phyloP scores from a whole-genome alignment of 2,888 invertebrate species.

The Dorcus parallelipipedus region DNA sequence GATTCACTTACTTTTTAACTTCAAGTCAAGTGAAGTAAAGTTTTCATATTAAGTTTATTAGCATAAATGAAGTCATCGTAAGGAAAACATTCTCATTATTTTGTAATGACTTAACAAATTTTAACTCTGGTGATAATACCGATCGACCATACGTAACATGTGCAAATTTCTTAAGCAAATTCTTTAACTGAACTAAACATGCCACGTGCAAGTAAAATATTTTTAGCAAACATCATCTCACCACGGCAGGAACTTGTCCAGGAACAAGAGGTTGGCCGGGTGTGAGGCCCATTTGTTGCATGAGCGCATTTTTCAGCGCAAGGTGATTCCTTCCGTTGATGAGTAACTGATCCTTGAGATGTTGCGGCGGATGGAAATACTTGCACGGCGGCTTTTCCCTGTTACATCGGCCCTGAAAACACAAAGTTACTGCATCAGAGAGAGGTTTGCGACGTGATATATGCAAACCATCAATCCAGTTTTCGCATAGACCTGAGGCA shows the following conservation, averaged over 20 bases:
- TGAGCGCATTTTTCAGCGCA: constrained; percentile 96
- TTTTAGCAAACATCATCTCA: constrained; percentile 52
- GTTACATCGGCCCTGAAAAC: constrained; percentile 96
- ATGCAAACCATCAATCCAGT: constrained; percentile 14
- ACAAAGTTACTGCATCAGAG: constrained; percentile 6
- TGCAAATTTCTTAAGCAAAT: constrained; percentile 14
- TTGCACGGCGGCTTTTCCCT: constrained; percentile 99
- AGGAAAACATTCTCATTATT: no score
- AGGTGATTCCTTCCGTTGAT: constrained; percentile 99
- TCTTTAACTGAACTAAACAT: constrained; percentile 15
- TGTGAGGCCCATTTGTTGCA: constrained; percentile 94
- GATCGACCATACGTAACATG: constrained; percentile 9
- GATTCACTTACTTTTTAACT: no score
- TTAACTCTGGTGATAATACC: neutral
- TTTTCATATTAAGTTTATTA: no score
- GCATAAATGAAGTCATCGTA: no score
- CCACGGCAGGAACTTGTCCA: constrained; percentile 91
- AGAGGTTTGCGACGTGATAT: neutral
- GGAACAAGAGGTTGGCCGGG: constrained; percentile 88
- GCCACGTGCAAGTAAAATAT: constrained; percentile 2
- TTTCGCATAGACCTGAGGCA: neutral
- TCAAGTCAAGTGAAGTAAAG: no score
- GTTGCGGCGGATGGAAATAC: constrained; percentile 99
- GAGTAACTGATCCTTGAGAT: constrained; percentile 98
- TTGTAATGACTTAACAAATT: no score